Conservation (phyloP, 2,113 vertebrate species). For the Epinephelus cyanopodus region DNA sequence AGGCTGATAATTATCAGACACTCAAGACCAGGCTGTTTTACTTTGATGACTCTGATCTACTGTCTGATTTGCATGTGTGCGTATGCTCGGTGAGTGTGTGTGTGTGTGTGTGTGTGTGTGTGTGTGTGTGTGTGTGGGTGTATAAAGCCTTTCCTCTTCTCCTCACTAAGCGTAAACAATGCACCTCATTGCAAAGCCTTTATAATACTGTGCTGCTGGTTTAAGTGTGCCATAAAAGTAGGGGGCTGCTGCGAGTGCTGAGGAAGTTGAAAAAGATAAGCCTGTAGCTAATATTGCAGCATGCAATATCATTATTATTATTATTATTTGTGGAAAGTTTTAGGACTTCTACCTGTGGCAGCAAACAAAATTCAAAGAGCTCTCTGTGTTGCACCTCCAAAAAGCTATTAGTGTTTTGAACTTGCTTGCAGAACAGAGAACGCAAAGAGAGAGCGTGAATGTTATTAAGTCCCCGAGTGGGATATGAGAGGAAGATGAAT, state of each 20-base stretch:
- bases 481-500: slow-evolving; percentile 63
- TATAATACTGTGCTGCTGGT: slow-evolving; percentile 37
- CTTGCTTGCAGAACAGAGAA: slow-evolving; percentile 39
- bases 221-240: slow-evolving; percentile 32
- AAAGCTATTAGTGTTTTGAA: slow-evolving; percentile 67
- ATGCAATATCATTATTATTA: slow-evolving; percentile 59
- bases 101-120: background rate
- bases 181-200: slow-evolving; percentile 33
- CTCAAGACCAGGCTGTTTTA: slow-evolving; percentile 30
- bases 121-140: background rate
- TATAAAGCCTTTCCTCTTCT: slow-evolving; percentile 7
- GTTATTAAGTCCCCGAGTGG: slow-evolving; percentile 69
- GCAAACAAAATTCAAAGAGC: slow-evolving; percentile 62
- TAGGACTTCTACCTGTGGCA: slow-evolving; percentile 54
- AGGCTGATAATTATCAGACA: slow-evolving; percentile 39
- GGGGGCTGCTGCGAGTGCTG: slow-evolving; percentile 16
- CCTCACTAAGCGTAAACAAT: slow-evolving; percentile 45
- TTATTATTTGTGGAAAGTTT: slow-evolving; percentile 54
- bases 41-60: slow-evolving; percentile 36
- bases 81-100: background rate
- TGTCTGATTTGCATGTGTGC: slow-evolving; percentile 13
- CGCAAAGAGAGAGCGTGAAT: slow-evolving; percentile 46
- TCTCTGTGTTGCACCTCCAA: slow-evolving; percentile 44
- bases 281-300: slow-evolving; percentile 62
- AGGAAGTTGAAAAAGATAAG: slow-evolving; percentile 52